Conservation (phyloP, 2,888 invertebrate genomes). For the Orchesella flavescens region DNA sequence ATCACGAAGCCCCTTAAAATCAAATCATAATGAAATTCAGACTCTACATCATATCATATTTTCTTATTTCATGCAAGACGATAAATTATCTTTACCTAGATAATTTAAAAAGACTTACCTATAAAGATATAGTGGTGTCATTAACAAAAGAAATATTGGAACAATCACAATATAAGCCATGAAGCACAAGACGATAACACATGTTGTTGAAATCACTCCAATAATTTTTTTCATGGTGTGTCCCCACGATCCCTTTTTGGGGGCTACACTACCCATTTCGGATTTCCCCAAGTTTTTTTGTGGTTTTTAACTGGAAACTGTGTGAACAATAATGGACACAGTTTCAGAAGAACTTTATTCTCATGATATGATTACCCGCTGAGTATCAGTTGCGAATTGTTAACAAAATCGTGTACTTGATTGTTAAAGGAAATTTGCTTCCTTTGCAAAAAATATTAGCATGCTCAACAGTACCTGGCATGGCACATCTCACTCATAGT, state of each 20-base stretch:
- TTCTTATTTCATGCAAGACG: not conserved
- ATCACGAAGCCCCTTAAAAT: slow-evolving; percentile 55
- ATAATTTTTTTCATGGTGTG: not conserved
- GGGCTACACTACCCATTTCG: too few relatives aligned
- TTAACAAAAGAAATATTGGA: slow-evolving; percentile 33
- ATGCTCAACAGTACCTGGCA: too few relatives aligned
- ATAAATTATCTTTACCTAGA: not conserved
- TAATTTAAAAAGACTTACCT: slow-evolving; percentile 30
- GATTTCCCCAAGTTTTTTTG: too few relatives aligned
- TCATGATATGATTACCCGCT: too few relatives aligned
- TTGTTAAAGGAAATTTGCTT: too few relatives aligned
- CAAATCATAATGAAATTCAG: slow-evolving; percentile 23
- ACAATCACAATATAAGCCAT: slow-evolving; percentile 25
- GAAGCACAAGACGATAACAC: slow-evolving; percentile 37
- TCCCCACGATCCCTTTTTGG: not conserved
- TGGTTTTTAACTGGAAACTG: too few relatives aligned
- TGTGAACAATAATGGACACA: too few relatives aligned
- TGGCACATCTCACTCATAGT: too few relatives aligned
- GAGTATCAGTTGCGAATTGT: too few relatives aligned
- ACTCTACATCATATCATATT: not conserved
- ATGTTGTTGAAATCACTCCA: not conserved
- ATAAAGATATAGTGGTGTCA: slow-evolving; percentile 50
- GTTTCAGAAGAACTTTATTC: too few relatives aligned
- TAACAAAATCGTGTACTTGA: too few relatives aligned
- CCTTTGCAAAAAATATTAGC: too few relatives aligned